phyloP scores from a whole-genome alignment of 2,888 invertebrate genomes.

The Lithosia quadra region DNA sequence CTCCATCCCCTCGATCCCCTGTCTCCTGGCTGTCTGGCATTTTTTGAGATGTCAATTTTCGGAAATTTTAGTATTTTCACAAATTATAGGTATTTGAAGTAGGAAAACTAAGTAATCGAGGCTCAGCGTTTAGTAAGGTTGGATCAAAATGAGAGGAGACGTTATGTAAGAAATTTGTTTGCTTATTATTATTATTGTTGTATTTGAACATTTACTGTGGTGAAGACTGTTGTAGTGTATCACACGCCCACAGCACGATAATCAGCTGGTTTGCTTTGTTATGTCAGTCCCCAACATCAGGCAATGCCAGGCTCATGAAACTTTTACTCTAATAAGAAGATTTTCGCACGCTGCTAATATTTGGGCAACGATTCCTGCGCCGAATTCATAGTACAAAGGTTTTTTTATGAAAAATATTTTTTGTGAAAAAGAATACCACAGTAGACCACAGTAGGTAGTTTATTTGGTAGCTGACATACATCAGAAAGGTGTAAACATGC shows the following conservation, averaged over 20 bases:
- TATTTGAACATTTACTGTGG: background rate
- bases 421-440: no score
- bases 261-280: background rate
- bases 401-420: no score
- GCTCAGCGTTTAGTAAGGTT: background rate
- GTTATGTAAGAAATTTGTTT: background rate
- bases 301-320: background rate
- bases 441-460: no score
- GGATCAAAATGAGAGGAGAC: constrained; percentile 4
- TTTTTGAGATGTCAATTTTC: constrained; percentile 1
- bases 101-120: background rate
- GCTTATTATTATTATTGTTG: background rate
- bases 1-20: no score
- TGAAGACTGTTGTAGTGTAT: background rate
- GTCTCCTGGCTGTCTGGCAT: background rate
- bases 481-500: no score
- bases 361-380: no score
- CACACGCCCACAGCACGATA: no score
- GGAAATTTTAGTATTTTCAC: constrained; percentile 1
- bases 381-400: no score
- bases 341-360: no score
- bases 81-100: background rate
- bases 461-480: no score
- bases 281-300: background rate
- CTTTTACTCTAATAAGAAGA: no score